Evolutionary conservation across 2,797 vertebrate species (phyloP).

Genomic region (Microtus californicus): DNA sequence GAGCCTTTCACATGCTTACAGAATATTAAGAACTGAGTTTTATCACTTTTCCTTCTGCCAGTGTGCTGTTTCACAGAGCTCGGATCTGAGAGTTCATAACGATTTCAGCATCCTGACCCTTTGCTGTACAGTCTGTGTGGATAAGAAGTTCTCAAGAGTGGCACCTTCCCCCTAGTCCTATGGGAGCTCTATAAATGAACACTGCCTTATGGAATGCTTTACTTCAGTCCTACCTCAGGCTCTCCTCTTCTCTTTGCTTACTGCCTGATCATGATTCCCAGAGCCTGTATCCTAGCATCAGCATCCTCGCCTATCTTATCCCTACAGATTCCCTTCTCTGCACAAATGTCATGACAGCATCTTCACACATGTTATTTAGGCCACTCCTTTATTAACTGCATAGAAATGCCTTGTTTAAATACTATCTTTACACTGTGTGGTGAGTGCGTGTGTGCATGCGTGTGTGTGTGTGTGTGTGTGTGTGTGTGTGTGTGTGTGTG

Average conservation of each 20-base stretch:
- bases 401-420: background rate
- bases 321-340: background rate
- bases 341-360: background rate
- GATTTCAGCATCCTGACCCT: slow-evolving; percentile 10
- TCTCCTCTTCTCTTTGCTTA: background rate
- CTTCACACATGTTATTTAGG: background rate
- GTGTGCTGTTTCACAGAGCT: background rate
- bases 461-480: background rate
- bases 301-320: background rate
- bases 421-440: background rate
- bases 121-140: slow-evolving; percentile 3
- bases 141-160: background rate
- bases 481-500: background rate
- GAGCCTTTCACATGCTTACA: background rate
- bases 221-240: background rate
- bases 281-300: background rate
- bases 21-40: slow-evolving; percentile 6
- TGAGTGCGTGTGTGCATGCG: no score
- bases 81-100: background rate
- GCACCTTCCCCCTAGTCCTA: background rate
- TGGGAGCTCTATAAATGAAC: background rate
- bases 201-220: slow-evolving; percentile 3
- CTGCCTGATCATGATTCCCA: background rate
- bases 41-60: slow-evolving; percentile 7
- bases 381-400: background rate